Conservation (phyloP, 2,888 invertebrate genomes). For the Dugesia japonica region DNA sequence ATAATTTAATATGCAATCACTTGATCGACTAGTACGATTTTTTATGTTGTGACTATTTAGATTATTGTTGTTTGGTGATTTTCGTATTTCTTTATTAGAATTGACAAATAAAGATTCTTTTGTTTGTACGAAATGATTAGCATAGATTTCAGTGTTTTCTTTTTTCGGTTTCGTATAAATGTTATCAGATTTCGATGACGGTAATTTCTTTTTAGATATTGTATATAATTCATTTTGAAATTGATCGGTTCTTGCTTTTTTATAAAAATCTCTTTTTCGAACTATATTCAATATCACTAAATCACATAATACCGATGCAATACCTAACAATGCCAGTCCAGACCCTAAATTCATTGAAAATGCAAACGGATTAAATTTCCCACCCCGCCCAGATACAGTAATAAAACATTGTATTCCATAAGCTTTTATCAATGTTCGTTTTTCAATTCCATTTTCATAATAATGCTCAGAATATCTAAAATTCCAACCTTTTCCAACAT, state of each 20-base stretch:
- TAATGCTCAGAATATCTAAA: conserved; percentile 37
- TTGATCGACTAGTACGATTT: not conserved
- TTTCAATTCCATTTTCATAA: conserved; percentile 29
- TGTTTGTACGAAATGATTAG: not conserved
- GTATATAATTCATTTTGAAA: conserved; percentile 3
- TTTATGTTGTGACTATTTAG: not conserved
- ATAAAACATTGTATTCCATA: conserved; percentile 38
- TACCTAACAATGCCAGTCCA: conserved; percentile 35
- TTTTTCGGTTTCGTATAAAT: not conserved
- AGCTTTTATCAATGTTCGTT: conserved; percentile 34
- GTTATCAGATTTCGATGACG: not conserved
- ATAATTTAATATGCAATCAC: not conserved
- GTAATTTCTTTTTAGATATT: not conserved
- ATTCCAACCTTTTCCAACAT: conserved; percentile 34
- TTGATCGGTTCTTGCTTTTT: conserved; percentile 33
- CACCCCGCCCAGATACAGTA: conserved; percentile 33
- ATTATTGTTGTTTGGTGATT: not conserved
- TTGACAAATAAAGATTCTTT: not conserved
- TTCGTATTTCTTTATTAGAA: not conserved
- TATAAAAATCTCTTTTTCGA: conserved; percentile 33
- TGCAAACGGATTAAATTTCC: conserved; percentile 32
- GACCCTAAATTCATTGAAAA: conserved; percentile 36
- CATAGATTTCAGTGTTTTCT: not conserved
- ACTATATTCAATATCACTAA: conserved; percentile 34
- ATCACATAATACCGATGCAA: conserved; percentile 34